Conservation (phyloP, 2,888 invertebrate species). For the Dynastes tityus region DNA sequence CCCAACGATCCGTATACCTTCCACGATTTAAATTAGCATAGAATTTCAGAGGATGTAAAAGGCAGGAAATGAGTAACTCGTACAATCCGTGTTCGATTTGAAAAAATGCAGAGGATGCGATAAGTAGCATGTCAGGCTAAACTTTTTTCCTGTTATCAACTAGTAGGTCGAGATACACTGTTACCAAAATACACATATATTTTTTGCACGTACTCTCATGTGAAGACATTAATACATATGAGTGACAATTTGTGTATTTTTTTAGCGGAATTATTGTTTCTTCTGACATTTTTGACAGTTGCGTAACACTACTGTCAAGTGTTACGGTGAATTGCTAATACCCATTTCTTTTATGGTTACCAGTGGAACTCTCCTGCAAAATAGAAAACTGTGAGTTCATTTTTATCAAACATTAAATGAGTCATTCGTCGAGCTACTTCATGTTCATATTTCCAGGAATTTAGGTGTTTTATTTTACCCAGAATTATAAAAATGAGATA, state of each 20-base stretch:
- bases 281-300: conserved; percentile 26
- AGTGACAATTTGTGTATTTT: no score
- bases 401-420: conserved; percentile 12
- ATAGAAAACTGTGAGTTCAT: conserved; percentile 29
- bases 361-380: conserved; percentile 31
- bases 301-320: conserved; percentile 20
- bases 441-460: neutral
- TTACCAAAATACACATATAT: no score
- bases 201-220: no score
- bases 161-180: neutral
- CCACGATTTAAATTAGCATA: conserved; percentile 46
- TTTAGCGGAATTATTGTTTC: neutral
- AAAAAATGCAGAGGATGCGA: conserved; percentile 28
- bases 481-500: conserved; percentile 9
- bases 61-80: conserved; percentile 48
- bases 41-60: conserved; percentile 41
- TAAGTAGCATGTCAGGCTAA: conserved; percentile 20
- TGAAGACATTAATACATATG: no score
- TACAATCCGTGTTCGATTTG: conserved; percentile 29
- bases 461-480: conserved; percentile 14
- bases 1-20: conserved; percentile 42
- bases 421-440: conserved; percentile 14
- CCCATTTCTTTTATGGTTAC: conserved; percentile 7
- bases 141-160: conserved; percentile 6
- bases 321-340: neutral